Evolutionary conservation across 2,888 invertebrate species (phyloP).

Genomic region (Nyleta sp.): DNA sequence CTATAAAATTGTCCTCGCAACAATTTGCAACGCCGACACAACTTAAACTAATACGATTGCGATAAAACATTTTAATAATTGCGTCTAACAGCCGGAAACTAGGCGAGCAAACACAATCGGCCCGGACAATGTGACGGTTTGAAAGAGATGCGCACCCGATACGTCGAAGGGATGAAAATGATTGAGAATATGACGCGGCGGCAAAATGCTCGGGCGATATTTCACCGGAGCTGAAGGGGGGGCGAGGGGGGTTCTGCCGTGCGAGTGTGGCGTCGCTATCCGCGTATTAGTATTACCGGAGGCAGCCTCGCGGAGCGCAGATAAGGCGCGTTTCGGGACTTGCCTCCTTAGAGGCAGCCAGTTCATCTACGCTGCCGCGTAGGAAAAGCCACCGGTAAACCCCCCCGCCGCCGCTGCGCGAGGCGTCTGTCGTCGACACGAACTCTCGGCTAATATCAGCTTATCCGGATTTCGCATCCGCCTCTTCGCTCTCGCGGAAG

Average conservation of each 20-base stretch:
- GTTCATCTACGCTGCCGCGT: conserved; percentile 61
- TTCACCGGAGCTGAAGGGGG: conserved; percentile 73
- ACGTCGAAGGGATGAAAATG: conserved; percentile 58
- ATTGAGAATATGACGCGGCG: conserved; percentile 54
- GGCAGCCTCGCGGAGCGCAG: conserved; percentile 82
- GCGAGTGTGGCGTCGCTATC: conserved; percentile 67
- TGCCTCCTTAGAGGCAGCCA: conserved; percentile 69
- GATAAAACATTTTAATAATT: conserved; percentile 36
- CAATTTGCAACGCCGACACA: no score
- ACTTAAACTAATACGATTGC: neutral
- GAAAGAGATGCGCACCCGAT: conserved; percentile 55
- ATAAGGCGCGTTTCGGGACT: conserved; percentile 77
- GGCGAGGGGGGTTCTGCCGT: conserved; percentile 69
- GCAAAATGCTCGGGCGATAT: conserved; percentile 79
- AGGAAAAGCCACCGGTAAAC: conserved; percentile 75
- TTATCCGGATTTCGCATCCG: conserved; percentile 78
- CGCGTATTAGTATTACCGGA: conserved; percentile 77
- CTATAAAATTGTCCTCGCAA: no score
- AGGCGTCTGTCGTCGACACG: conserved; percentile 64
- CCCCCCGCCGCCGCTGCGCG: conserved; percentile 72
- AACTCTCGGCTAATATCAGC: conserved; percentile 78
- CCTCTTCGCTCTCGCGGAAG: conserved; percentile 64
- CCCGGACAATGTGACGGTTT: conserved; percentile 49
- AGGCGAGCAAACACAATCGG: conserved; percentile 34
- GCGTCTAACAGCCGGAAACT: conserved; percentile 24